phyloP scores from a whole-genome alignment of 2,888 invertebrate species.

The Microchrysa polita region DNA sequence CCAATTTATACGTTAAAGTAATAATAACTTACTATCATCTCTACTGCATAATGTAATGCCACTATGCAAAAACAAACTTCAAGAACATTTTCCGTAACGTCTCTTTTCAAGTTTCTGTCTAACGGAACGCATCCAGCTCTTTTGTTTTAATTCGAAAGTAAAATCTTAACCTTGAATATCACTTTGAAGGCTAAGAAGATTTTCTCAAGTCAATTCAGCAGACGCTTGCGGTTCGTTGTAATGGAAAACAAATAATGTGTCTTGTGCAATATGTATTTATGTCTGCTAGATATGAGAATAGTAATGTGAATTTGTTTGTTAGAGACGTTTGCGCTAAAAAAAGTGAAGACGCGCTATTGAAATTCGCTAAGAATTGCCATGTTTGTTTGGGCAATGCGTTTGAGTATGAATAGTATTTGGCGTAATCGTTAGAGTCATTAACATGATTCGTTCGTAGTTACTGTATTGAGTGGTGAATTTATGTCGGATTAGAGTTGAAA shows the following conservation, averaged over 20 bases:
- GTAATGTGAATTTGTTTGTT: neutral
- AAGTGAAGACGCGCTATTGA: too few species aligned
- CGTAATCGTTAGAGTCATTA: neutral
- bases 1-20: too few species aligned
- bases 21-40: too few species aligned
- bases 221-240: neutral
- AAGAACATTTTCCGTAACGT: too few species aligned
- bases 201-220: neutral
- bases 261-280: neutral
- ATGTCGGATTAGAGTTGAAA: too few species aligned
- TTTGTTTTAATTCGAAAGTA: constrained; percentile 6
- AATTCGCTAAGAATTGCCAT: neutral
- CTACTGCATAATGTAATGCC: too few species aligned
- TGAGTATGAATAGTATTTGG: neutral
- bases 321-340: neutral
- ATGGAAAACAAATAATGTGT: neutral
- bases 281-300: neutral
- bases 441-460: neutral
- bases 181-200: neutral
- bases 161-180: neutral
- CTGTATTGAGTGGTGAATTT: too few species aligned
- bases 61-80: too few species aligned
- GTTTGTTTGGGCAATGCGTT: neutral
- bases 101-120: neutral
- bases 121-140: neutral